Evolutionary conservation across 2,888 invertebrate species (phyloP), one percentile per base, ranked within the genome.

Genomic region (Aricia artaxerxes): DNA sequence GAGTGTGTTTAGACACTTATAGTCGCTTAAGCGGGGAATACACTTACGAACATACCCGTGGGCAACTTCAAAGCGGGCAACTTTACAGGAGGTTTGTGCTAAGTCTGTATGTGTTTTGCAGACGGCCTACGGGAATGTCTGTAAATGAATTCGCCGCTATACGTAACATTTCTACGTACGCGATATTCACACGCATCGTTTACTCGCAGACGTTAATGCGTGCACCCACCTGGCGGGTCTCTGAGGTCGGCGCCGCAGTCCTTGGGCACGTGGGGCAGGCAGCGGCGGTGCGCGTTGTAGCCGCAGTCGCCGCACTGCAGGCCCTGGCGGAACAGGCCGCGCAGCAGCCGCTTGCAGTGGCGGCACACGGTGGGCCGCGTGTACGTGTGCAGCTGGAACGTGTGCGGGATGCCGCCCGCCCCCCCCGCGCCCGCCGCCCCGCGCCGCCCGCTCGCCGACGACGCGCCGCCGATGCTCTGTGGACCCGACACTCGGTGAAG

Each of bases 241-340:
- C 91, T 83, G 44, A 93, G 87, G 87, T 92, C 98, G 73, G 97
- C 98, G 60, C 97, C 96, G 91, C 98, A 98, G 92, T 98, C 98
- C 92, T 97, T 98, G 60, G 98, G 98, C 88, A 98, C 97, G 92
- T 96, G 96, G 60, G 98, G 97, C 87, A 98, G 95, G 88, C 99
- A 99, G 91, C 99, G 99, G 90, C 98, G 97, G 92, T 99, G 99
- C 82, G 97, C 97, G 94, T 99, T 99, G 94, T 98, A 98, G 89
- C 98, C 98, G 92, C 99, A 99, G 95, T 99, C 99, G 91, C 97
- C 97, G 92, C 99, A 99, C 92, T 99, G 99, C 85, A 99, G 94
- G 80, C 99, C 99, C 94, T 99, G 99, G 89, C 98, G 98, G 94
- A 99, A 99, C 78, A 99, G 95, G 0, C 99, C 99, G 84, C 97